Evolutionary conservation across 2,113 vertebrate genomes (phyloP), one percentile per base, ranked within the genome.

Genomic region (Nycticebus coucang): DNA sequence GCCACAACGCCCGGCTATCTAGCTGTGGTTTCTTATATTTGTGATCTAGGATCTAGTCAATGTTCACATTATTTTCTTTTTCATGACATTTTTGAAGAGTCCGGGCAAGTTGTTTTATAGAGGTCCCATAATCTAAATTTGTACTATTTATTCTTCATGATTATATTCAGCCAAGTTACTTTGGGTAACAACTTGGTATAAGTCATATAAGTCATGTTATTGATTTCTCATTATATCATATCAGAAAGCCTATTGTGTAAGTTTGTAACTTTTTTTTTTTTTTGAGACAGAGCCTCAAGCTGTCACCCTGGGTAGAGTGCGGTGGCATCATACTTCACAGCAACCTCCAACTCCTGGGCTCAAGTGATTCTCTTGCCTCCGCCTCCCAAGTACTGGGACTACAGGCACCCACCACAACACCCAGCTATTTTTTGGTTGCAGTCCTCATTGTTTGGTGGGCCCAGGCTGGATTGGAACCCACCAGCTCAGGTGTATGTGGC

Each of bases 31-130:
- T 80, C 12, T 62, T 71, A 74, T 71, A 71, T 74, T 92, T 86
- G 53, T 91, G 77, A 95, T 45, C 87, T 60, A 71, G 59, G 26
- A 55, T 83, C 28, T 3, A 4, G 18, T 79, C 75, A 87, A 30
- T 87, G 41, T 64, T 95, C 17, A 71, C 15, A 28, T 75, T 26
- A 80, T 57, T 84, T 88, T 89, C 41, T 41, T 81, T 41, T 53
- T 90, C 33, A 59, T 60, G 35, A 71, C 22, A 50, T 79, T 94
- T 87, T 92, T 91, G 14, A 74, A 87, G 45, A 81, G 21, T 89
- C 90, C 4, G 55, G 21, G 26, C 82, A 87, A 74, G 41, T 71
- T 71, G 37, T 74, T 35, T 87, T 68, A 41, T 57, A 72, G 35
- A 75, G 50, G 0, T 75, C 18, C 33, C 30, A 50, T 26, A 45